phyloP scores from a whole-genome alignment of 2,113 vertebrate species.

The Cariama cristata region DNA sequence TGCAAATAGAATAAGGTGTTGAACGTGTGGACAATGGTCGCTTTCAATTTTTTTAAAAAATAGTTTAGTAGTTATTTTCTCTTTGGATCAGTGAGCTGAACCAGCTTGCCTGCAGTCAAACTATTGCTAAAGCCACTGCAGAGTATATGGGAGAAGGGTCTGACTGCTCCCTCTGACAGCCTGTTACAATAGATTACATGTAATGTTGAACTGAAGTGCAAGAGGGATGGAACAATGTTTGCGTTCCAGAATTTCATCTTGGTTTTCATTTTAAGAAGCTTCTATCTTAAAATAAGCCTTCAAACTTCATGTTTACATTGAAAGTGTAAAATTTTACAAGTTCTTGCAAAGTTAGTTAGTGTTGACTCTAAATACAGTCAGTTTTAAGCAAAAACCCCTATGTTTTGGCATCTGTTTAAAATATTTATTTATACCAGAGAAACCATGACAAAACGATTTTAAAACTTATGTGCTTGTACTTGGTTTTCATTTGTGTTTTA shows the following conservation, averaged over 20 bases:
- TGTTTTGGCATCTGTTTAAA: not conserved
- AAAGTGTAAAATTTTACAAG: not conserved
- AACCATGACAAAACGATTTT: not conserved
- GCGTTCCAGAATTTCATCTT: not conserved
- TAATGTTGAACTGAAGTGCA: not conserved
- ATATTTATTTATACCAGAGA: not conserved
- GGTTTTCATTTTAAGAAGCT: not conserved
- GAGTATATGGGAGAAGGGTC: not conserved
- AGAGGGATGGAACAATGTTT: not conserved
- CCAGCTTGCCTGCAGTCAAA: not conserved
- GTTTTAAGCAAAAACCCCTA: not conserved
- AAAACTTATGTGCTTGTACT: not conserved
- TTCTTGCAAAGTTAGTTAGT: not conserved
- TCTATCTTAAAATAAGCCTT: not conserved
- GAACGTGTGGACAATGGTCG: rapidly evolving
- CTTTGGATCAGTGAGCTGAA: not conserved
- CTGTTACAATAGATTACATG: not conserved
- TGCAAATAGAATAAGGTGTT: not conserved
- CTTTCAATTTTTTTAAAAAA: not conserved
- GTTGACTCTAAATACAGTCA: not conserved
- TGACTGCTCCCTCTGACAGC: not conserved
- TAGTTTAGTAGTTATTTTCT: not conserved
- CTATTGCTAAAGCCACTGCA: not conserved
- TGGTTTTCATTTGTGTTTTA: not conserved
- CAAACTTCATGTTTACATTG: not conserved